Conservation (phyloP, 64 coral and sea anemone species). For the Cladopsammia gracilis region DNA sequence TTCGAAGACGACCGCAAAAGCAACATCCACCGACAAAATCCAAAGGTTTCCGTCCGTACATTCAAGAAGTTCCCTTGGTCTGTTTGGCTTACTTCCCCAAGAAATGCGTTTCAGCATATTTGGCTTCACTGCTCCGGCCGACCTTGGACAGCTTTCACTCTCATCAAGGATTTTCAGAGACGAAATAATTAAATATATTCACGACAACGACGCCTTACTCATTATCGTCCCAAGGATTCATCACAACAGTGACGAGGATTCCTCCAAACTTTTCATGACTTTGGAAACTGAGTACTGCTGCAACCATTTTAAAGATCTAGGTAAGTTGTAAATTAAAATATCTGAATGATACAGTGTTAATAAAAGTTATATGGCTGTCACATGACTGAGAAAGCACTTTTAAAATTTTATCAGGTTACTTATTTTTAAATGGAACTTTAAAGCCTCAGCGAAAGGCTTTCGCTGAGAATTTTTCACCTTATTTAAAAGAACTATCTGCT, state of each 20-base stretch:
- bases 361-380: too few species aligned
- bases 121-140: conserved; percentile 67
- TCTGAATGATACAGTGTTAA: too few species aligned
- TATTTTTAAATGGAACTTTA: too few species aligned
- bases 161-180: conserved; percentile 87
- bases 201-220: conserved; percentile 78
- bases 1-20: conserved; percentile 37
- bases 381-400: too few species aligned
- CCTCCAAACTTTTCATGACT: conserved; percentile 28
- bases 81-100: conserved; percentile 74
- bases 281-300: conserved; percentile 25
- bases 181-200: conserved; percentile 71
- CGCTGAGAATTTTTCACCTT: too few species aligned
- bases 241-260: background rate
- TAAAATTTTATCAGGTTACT: too few species aligned
- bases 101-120: conserved; percentile 89
- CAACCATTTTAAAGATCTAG: conserved; percentile 85
- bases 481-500: too few species aligned
- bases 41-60: background rate
- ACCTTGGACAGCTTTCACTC: conserved; percentile 84
- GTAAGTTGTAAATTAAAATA: conserved; percentile 46
- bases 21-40: background rate
- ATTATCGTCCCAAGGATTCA: conserved; percentile 69
- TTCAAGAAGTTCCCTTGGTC: conserved; percentile 62
- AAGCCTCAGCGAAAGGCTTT: too few species aligned